A percentile compares a stretch with the other conserved stretches of the same genome.
Conservation (phyloP, 2,888 invertebrate species). For the Erebia aethiops region DNA sequence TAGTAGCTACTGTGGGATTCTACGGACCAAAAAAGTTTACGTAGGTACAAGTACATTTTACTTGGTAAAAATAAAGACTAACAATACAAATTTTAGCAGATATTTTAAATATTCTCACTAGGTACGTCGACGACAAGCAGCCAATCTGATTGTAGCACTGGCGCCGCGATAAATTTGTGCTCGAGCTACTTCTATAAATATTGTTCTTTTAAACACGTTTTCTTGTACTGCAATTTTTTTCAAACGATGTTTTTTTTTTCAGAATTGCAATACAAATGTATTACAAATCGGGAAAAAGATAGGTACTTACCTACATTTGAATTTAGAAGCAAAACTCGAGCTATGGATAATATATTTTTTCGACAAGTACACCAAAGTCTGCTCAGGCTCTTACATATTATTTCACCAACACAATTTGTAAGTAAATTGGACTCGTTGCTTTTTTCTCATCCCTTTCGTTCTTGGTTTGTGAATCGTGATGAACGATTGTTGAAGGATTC, state of each 20-base stretch:
- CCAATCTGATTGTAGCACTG: slow-evolving; percentile 1
- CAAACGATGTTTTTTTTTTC: not conserved
- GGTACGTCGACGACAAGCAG: not conserved
- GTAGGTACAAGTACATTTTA: too few species aligned
- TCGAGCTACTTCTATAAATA: not conserved
- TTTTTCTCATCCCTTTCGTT: slow-evolving; percentile 1
- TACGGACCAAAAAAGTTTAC: too few species aligned
- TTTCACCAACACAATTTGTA: slow-evolving; percentile 3
- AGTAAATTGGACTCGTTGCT: not conserved
- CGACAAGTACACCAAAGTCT: not conserved
- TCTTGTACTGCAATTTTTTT: not conserved
- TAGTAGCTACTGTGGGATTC: too few species aligned
- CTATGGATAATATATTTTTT: not conserved
- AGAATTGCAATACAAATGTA: not conserved
- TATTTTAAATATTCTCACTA: not conserved
- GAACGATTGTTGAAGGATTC: not conserved
- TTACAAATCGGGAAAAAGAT: not conserved
- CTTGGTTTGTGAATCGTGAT: not conserved
- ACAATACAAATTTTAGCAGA: not conserved
- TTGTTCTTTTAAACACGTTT: not conserved
- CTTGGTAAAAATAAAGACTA: not conserved
- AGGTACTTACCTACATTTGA: not conserved
- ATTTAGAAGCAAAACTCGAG: not conserved
- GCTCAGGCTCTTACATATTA: slow-evolving; percentile 10
- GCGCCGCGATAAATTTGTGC: not conserved